Evolutionary conservation across 2,113 vertebrate genomes (phyloP), one percentile per base, ranked within the genome.

Genomic region (Furnarius figulus): DNA sequence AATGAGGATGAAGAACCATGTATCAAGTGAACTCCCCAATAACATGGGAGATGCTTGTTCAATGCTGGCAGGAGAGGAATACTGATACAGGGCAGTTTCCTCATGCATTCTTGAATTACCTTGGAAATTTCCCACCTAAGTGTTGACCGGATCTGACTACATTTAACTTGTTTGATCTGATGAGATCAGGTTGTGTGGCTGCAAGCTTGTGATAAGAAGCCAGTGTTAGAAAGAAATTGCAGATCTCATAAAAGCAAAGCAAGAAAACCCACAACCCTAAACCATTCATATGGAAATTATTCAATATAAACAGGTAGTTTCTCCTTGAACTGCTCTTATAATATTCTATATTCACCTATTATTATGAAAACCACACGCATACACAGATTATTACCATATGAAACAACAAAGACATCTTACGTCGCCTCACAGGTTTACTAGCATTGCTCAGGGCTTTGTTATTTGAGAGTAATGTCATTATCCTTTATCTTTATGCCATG

Each of bases 171-270:
- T 63, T 81, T 86, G 75, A 93, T 85, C 92, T 52, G 75, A 91
- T 89, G 82, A 92, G 80, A 95, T 88, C 67, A 47, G 68, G 72
- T 49, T 71, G 47, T 50, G 61, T n/a, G 61, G 47, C 90, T 97
- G 90, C 62, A 94, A 33, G 58, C 27, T 62, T 63, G 74, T 88
- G 96, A 92, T 92, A 97, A 96, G 85, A 72, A 91, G 37, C 52
- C 62, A 53, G 37, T 17, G n/a, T 27, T 49, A 53, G 72, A 92
- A 91, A 72, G 15, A 76, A 94, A 88, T 5, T 37, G 20, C 42
- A 62, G 30, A 44, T 20, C 49, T 76, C 76, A 76, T 61, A 86
- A 85, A 90, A 76, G 56, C 47, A 85, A 89, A 94, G 52, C 56
- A 91, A 90, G 83, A 85, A 94, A 90, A 35, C 35, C 10, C 46